Evolutionary conservation across 2,797 vertebrate genomes (phyloP), one percentile per base, ranked within the genome.

Genomic region (Vespertilio murinus): DNA sequence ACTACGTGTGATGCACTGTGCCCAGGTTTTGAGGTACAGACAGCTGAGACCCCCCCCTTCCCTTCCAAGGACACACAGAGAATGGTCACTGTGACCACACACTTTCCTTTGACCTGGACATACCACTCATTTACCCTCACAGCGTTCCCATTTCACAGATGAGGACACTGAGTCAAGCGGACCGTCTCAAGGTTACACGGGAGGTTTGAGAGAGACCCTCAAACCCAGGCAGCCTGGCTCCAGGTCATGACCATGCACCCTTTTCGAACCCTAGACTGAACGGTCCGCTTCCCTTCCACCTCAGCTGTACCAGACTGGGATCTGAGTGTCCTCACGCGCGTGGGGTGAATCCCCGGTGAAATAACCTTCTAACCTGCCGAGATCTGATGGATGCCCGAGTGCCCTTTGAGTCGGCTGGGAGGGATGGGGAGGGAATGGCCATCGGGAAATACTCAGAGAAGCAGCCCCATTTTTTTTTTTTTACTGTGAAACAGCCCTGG

Each of bases 41-140:
- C 0, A 0, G 28, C 38, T 0, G 0, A 40, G 28, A 30, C 30
- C 16, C 74, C 1, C 33, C 2, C 59, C 28, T 30, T 35, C 78
- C 33, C n/a, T 30, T n/a, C 64, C 42, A 38, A 30, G 3, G 22
- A 18, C 71, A 85, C 49, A 2, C 3, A 23, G 7, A 23, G n/a
- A 18, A n/a, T 14, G 5, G 18, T 73, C 22, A 0, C n/a, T n/a
- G 30, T 2, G 54, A 12, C 71, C 54, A 65, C 73, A 56, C 28
- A 16, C 33, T 35, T 38, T 40, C 20, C 75, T 40, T 45, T 74
- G 88, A 56, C 69, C 10, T 23, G 2, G 2, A 74, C 30, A 1
- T 1, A 30, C 12, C 35, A 25, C 35, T 35, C 10, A 2, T 17
- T 64, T 18, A 67, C 54, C 28, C 73, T 71, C n/a, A 3, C 17